Conservation (phyloP, 1,140 invertebrate genomes). For the Maconellicoccus hirsutus region DNA sequence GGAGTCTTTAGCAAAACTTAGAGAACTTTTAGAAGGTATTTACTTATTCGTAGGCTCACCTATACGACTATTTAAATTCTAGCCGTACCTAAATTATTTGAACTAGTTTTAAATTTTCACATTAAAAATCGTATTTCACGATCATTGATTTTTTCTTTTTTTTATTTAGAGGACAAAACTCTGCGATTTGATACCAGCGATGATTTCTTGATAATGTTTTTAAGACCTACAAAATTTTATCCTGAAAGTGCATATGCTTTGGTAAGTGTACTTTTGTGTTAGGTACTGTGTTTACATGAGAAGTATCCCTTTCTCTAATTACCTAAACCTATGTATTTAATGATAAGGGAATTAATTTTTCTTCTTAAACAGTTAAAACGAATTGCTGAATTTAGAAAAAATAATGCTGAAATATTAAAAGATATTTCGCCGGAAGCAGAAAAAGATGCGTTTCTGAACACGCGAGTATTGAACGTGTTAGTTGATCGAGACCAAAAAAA, state of each 20-base stretch:
- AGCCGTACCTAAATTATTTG: too few species aligned
- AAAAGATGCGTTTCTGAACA: constrained; percentile 47
- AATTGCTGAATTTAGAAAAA: constrained; percentile 57
- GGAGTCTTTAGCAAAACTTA: constrained; percentile 33
- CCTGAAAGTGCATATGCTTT: constrained; percentile 58
- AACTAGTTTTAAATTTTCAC: too few species aligned
- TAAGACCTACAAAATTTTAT: constrained; percentile 68
- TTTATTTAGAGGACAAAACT: constrained; percentile 29
- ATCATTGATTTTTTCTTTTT: background rate
- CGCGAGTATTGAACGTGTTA: constrained; percentile 61
- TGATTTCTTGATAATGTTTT: constrained; percentile 57
- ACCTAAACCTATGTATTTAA: background rate
- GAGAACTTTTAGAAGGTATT: constrained; percentile 36
- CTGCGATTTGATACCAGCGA: constrained; percentile 45
- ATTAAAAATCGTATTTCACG: too few species aligned
- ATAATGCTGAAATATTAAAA: constrained; percentile 48
- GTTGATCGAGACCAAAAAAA: constrained; percentile 53
- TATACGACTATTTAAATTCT: too few species aligned
- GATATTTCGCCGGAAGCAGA: constrained; percentile 52
- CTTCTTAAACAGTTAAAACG: constrained; percentile 54
- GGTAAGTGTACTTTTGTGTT: constrained; percentile 39
- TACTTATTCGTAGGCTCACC: too few species aligned
- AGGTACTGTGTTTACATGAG: constrained; percentile 6
- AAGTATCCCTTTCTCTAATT: too few species aligned
- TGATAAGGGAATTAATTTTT: constrained; percentile 26